Base-by-base conservation (phyloP, 2,888 invertebrate genomes). In the Ischnus inquisitorius region DNA sequence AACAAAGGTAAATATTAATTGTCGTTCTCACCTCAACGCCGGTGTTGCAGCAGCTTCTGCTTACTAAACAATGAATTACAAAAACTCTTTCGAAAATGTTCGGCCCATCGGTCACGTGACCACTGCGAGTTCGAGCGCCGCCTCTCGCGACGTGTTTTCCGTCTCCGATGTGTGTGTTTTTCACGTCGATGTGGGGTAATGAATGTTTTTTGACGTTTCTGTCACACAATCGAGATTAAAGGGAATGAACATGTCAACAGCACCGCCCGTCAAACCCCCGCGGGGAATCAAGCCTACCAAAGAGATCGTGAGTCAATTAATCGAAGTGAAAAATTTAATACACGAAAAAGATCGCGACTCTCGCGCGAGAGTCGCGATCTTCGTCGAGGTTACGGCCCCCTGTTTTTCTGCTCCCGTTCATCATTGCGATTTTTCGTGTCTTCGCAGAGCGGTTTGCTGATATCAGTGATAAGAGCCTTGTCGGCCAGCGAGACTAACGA, bases 401-500 rank as follows among this genome's bases (percentile, higher is more conserved):
- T 22, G 46, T 75, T 14, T 72, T 69, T 46, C 22, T 60, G 54
- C 51, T 54, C 19, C 12, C 22, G 8, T 43, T 62, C 43, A 57
- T 22, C 19, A 19, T 16, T 83, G 14, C 71, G 0, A 34, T 34
- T 34, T 34, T 34, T 54, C 34, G 4, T 28, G n/a, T 48, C 84
- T 77, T 88, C 87, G 25, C 93, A 97, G 97, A 97, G 97, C 93
- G 97, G 97, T 79, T 95, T 97, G 79, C 94, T 99, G 88, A 99
- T 99, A 96, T 98, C 98, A 80, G 98, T 99, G 65, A 98, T 99
- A 88, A 96, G 98, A 87, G 98, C 98, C 0, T 94, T 99, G 82
- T 98, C 98, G 34, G 97, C 98, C 8, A 98, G 98, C 94, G 98
- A 98, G 93, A 98, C 98, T 3, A 97, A 97, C 92, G 98, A 98